Percentiles rank a stretch among this genome's conserved stretches.
Conservation (phyloP, 1,140 invertebrate genomes). For the Drosophila gunungcola region DNA sequence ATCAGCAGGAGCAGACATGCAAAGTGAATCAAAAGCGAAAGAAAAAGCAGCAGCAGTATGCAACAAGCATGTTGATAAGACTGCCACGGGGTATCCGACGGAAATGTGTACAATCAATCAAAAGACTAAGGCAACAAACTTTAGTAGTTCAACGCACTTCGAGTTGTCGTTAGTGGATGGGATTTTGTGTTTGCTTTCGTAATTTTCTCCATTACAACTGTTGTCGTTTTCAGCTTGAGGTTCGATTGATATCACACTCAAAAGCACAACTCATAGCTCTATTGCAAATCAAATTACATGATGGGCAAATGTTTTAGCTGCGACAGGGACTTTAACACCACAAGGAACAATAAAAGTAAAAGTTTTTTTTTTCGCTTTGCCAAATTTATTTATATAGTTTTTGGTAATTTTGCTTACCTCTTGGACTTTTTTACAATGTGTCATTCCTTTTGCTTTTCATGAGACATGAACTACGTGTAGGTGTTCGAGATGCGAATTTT, state of each 20-base stretch:
- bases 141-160: constrained; percentile 59
- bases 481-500: constrained; percentile 52
- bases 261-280: constrained; percentile 51
- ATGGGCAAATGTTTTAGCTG: constrained; percentile 69
- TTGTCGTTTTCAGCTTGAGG: background rate
- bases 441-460: constrained; percentile 76
- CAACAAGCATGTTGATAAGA: constrained; percentile 27
- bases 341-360: constrained; percentile 66
- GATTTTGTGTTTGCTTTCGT: constrained; percentile 18
- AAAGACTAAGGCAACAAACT: constrained; percentile 77
- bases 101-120: constrained; percentile 52
- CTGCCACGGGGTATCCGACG: constrained; percentile 10
- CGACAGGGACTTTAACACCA: constrained; percentile 29
- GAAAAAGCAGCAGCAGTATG: constrained; percentile 25
- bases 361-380: constrained; percentile 60
- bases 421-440: constrained; percentile 54
- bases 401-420: constrained; percentile 29
- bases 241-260: constrained; percentile 54
- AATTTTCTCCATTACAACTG: constrained; percentile 32
- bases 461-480: constrained; percentile 64
- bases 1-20: constrained; percentile 36
- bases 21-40: constrained; percentile 39
- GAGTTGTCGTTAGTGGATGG: background rate
- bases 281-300: constrained; percentile 78
- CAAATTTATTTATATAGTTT: constrained; percentile 69